Evolutionary conservation across 1,140 invertebrate genomes (phyloP), one percentile per base, ranked within the genome.

Genomic region (Penaeus indicus): DNA sequence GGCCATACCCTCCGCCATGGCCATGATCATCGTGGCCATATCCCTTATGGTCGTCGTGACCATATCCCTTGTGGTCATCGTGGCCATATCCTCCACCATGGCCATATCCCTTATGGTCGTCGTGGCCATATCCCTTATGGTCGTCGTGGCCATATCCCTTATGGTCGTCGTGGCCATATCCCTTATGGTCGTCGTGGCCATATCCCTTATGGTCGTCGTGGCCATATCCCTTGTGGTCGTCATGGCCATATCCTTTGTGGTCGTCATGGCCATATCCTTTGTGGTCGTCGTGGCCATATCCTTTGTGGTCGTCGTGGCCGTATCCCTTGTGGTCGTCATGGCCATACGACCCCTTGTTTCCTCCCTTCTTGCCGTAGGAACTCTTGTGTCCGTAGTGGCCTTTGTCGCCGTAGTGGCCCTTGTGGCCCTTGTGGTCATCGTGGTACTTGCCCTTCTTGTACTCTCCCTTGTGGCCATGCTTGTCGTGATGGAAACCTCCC

Each of bases 381-480:
- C 79, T 87, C 85, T 82, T 81, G 21, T 87, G 85, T 19, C 85
- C 85, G 18, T 87, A 38, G 62, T 82, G 42, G 4, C 85, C 90
- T 63, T 90, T 79, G 54, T 90, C 79, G 85, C 85, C 81, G 32
- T 89, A 84, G 69, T 90, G 32, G 62, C 79, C 86, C n/a, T 91
- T 86, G 88, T 90, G 89, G 60, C 90, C 90, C 47, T 85, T 69
- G 25, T 88, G 62, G 32, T 86, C 64, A n/a, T 84, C 64, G 83
- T 84, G 83, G 64, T 67, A 84, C 32, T 84, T 84, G 38, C 83
- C 83, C 64, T 84, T 64, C 18, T n/a, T 54, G 64, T 47, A 27
- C 4, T 47, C 7, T 18, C 47, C 47, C 38, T 60, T 54, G 13
- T 60, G 61, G 27, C n/a, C 84, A 27, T 84, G 89, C 32, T 77